These are phyloP conservation scores for Noctilio leporinus DNA, from an alignment of 2,113 vertebrate genomes.

Conservation along the genomic window DNA sequence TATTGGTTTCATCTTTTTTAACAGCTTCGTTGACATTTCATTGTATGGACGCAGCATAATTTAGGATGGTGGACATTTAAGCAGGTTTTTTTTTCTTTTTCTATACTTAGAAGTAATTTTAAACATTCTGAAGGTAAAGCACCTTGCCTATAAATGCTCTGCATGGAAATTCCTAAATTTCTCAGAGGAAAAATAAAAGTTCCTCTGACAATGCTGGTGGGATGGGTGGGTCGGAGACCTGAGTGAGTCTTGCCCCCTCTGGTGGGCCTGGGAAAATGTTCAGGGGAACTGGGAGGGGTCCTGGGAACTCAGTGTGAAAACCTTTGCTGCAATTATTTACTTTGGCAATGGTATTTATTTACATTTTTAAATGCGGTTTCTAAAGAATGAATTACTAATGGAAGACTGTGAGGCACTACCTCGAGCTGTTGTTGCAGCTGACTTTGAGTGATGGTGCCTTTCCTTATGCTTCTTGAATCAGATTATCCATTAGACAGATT, in stretches of 20 bases:
- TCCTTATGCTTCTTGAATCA: not conserved
- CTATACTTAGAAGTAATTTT: conserved; percentile 20
- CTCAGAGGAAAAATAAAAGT: not conserved
- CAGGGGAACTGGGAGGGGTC: not conserved
- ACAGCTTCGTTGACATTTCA: not conserved
- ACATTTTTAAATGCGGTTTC: not conserved
- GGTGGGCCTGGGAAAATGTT: not conserved
- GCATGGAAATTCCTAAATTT: not conserved
- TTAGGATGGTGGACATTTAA: conserved; percentile 16
- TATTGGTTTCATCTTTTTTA: not conserved
- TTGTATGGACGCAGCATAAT: not conserved
- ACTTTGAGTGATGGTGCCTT: not conserved
- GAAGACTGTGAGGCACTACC: not conserved
- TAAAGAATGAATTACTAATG: not conserved
- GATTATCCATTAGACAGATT: not conserved
- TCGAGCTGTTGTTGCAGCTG: not conserved
- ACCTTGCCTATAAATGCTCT: not conserved
- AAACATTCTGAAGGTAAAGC: not conserved
- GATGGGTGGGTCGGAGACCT: not conserved
- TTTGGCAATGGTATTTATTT: conserved; percentile 6
- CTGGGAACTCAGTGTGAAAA: not conserved
- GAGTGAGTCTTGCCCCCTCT: not conserved
- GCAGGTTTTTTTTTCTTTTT: not conserved
- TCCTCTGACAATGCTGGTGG: not conserved
- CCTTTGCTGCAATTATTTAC: not conserved